phyloP scores from a whole-genome alignment of 2,113 vertebrate genomes.

The Sterna hirundo region DNA sequence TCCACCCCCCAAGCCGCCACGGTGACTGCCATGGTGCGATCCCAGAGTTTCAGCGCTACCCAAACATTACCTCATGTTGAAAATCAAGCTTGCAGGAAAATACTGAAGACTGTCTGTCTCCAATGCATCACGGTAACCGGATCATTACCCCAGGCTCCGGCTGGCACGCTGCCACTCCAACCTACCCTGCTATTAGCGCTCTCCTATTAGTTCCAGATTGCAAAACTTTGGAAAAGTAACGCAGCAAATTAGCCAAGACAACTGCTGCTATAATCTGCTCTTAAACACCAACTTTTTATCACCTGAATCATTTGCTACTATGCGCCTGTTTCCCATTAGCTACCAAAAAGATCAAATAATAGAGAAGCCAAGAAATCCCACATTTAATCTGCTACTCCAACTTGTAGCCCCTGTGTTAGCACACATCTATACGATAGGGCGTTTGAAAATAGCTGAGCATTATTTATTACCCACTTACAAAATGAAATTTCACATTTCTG shows the following conservation, averaged over 20 bases:
- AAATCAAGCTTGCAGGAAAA: not conserved
- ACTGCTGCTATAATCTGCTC: not conserved
- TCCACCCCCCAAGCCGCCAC: accelerated
- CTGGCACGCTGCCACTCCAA: not conserved
- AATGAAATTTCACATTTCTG: not conserved
- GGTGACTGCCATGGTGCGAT: not conserved
- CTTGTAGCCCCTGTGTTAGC: not conserved
- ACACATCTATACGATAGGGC: accelerated
- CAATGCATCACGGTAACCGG: accelerated
- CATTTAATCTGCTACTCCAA: not conserved
- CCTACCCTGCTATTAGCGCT: not conserved
- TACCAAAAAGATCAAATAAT: not conserved
- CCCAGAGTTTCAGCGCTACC: not conserved
- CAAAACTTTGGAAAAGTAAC: not conserved
- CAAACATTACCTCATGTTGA: not conserved
- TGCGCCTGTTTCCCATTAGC: not conserved
- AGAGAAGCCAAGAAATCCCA: not conserved
- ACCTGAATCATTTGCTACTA: not conserved
- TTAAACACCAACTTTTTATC: not conserved
- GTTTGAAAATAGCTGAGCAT: not conserved
- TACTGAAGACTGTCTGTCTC: not conserved
- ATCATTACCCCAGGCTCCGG: not conserved
- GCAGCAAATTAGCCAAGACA: not conserved
- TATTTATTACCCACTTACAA: not conserved
- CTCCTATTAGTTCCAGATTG: not conserved